Conservation (phyloP, 2,113 vertebrate genomes). For the Puntigrus tetrazona region DNA sequence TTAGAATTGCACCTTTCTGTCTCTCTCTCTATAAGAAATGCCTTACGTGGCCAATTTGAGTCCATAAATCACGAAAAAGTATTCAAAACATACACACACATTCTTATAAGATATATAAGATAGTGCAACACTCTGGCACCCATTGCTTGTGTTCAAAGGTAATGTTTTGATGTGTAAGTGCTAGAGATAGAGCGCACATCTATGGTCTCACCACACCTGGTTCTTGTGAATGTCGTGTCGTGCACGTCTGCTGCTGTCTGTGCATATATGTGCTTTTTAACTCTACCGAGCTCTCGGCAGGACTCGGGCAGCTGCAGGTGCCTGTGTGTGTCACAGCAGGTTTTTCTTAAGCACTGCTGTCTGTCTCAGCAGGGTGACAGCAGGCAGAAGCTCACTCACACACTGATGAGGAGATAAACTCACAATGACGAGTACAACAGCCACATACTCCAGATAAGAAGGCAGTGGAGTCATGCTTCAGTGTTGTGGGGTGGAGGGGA, state of each 20-base stretch:
- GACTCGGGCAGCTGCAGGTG: slow-evolving; percentile 17
- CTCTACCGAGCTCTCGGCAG: background rate
- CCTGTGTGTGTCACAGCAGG: background rate
- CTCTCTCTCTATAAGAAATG: background rate
- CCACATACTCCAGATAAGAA: slow-evolving; percentile 25
- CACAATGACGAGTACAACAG: slow-evolving; percentile 22
- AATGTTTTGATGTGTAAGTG: background rate
- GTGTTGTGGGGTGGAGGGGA: background rate
- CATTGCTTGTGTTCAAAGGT: slow-evolving; percentile 15
- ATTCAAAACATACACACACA: background rate
- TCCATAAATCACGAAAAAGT: slow-evolving; percentile 1
- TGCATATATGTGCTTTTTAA: background rate
- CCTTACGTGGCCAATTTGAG: background rate
- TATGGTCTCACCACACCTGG: slow-evolving; percentile 12
- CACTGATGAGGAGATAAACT: slow-evolving; percentile 49
- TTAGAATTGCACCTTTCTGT: background rate
- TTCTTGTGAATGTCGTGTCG: slow-evolving; percentile 36
- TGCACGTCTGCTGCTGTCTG: background rate
- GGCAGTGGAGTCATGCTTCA: slow-evolving; percentile 24
- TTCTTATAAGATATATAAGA: background rate
- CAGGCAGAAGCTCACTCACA: slow-evolving; percentile 38
- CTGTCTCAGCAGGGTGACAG: slow-evolving; percentile 1
- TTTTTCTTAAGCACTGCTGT: slow-evolving; percentile 20
- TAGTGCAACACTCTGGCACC: background rate
- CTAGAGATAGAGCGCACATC: background rate